phyloP scores from a whole-genome alignment of 2,888 invertebrate species.

The Melolontha melolontha region DNA sequence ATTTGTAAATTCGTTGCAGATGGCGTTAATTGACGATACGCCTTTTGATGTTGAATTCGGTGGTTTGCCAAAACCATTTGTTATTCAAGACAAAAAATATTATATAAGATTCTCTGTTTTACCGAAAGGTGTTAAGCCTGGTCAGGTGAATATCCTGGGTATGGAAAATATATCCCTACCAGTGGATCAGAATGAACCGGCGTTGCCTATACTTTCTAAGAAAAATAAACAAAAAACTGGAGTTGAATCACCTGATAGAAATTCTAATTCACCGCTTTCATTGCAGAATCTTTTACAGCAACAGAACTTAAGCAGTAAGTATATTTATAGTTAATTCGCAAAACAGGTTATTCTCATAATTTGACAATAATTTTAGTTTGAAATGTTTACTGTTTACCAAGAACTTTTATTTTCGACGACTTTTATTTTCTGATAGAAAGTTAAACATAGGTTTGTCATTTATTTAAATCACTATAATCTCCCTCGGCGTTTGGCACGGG shows the following conservation, averaged over 20 bases:
- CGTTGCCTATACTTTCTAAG: slow-evolving; percentile 54
- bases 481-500: too few relatives aligned
- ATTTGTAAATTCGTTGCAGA: slow-evolving; percentile 82
- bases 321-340: slow-evolving; percentile 27
- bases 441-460: too few relatives aligned
- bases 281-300: slow-evolving; percentile 60
- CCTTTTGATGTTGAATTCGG: slow-evolving; percentile 86
- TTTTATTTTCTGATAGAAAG: too few relatives aligned
- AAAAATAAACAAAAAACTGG: slow-evolving; percentile 49
- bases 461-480: too few relatives aligned
- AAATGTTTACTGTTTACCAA: too few relatives aligned
- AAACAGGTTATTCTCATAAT: too few relatives aligned
- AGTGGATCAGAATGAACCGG: slow-evolving; percentile 57
- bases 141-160: slow-evolving; percentile 75
- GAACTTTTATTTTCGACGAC: too few relatives aligned
- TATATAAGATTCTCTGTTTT: slow-evolving; percentile 85
- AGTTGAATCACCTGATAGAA: slow-evolving; percentile 58
- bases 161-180: slow-evolving; percentile 73
- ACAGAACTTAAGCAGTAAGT: slow-evolving; percentile 59
- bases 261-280: slow-evolving; percentile 60
- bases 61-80: slow-evolving; percentile 83
- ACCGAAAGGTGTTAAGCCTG: slow-evolving; percentile 79
- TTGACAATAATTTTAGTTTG: too few relatives aligned
- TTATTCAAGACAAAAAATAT: slow-evolving; percentile 80
- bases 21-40: slow-evolving; percentile 82